Base-by-base conservation (phyloP, 2,113 vertebrate genomes). In the Apistogramma diplotaenia region DNA sequence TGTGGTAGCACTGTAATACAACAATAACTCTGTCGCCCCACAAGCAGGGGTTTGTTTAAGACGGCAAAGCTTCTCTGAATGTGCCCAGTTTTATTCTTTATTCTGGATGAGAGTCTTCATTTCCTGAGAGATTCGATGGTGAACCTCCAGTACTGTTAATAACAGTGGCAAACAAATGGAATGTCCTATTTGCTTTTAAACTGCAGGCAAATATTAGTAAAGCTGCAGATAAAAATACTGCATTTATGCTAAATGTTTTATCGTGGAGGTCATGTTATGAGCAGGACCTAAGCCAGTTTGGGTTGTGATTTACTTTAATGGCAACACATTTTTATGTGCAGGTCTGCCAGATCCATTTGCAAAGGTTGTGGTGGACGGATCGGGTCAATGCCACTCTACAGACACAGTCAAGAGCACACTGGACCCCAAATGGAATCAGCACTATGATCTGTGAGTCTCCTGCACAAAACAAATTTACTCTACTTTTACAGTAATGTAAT, bases 361-460 rank as follows among this genome's bases (percentile, higher is more conserved):
- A 80, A 99, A 99, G 94, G 95, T 99, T 15, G 97, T 99, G 29
- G 98, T 99, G 65, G 98, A 99, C n/a, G 98, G 98, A 84, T 99
- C 98, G 6, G 98, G 98, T 87, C 98, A 99, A 93, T 99, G 98
- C 95, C 98, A 99, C 94, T 99, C 98, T 4, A 99, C 98, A 80
- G 98, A 99, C 96, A 99, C 98, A 85, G 97, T 99, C 94, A 99
- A 99, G 94, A 99, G 97, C 96, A 99, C 98, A 0, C 89, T 99
- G 95, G 98, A 99, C 95, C 98, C 98, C 86, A 99, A 99, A 90
- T 99, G 98, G 98, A 99, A 98, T 94, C 98, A 99, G 93, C 98
- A 99, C 92, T 99, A 99, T 0, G 98, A 99, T 84, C 95, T 99
- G 98, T 99, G 93, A 98, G 98, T 96, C 13, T 78, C 35, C 3